These are phyloP conservation scores for Eupithecia vulgata DNA, from an alignment of 2,888 invertebrate species.

Conservation along the genomic window DNA sequence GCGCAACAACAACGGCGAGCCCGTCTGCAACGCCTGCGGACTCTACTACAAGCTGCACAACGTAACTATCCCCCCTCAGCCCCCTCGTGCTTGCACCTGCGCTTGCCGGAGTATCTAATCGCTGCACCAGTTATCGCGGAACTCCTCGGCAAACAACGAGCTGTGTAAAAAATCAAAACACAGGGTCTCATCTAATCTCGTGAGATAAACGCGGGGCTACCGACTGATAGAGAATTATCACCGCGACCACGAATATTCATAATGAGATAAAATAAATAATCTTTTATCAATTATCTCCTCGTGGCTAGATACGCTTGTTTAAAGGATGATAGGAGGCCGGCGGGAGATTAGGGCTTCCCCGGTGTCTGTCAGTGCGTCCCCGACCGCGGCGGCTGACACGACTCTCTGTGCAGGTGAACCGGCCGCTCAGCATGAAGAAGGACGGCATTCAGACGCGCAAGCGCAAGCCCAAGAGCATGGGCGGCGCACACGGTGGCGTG, in stretches of 20 bases:
- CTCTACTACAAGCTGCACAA: constrained; percentile 95
- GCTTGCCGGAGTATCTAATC: constrained; percentile 71
- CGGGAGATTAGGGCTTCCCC: constrained; percentile 77
- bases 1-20: constrained; percentile 96
- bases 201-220: constrained; percentile 83
- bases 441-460: constrained; percentile 99
- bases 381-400: constrained; percentile 15
- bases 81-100: constrained; percentile 14
- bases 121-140: constrained; percentile 78
- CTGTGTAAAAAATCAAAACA: constrained; percentile 82
- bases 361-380: constrained; percentile 35
- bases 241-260: constrained; percentile 80
- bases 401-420: constrained; percentile 88
- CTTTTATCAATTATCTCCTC: constrained; percentile 83
- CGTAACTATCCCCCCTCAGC: constrained; percentile 72
- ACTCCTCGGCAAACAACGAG: constrained; percentile 83
- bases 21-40: constrained; percentile 99
- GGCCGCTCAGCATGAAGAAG: constrained; percentile 99
- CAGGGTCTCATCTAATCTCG: constrained; percentile 83
- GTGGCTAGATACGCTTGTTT: constrained; percentile 80
- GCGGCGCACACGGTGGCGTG: constrained; percentile 66
- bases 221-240: constrained; percentile 84
- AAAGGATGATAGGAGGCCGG: constrained; percentile 79
- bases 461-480: constrained; percentile 92
- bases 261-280: constrained; percentile 84